phyloP scores from a whole-genome alignment of 2,113 vertebrate genomes.

The Rhineura floridana region DNA sequence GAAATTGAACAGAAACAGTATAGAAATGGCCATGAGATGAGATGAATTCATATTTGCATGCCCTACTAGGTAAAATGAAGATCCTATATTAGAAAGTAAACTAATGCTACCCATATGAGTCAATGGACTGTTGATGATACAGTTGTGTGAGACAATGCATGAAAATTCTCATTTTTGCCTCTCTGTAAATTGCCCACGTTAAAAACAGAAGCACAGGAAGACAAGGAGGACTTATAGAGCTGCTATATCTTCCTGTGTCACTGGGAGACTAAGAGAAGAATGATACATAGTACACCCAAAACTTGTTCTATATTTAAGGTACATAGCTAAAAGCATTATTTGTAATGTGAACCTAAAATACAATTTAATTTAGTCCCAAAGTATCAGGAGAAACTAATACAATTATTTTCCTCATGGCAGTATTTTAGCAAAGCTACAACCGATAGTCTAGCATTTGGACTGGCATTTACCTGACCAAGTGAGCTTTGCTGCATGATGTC shows the following conservation, averaged over 20 bases:
- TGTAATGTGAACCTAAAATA: not conserved
- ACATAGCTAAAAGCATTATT: not conserved
- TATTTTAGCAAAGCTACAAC: not conserved
- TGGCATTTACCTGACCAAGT: not conserved
- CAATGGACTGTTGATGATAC: conserved; percentile 13
- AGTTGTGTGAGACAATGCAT: not conserved
- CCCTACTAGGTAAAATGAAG: conserved; percentile 2
- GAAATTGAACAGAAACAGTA: conserved; percentile 41
- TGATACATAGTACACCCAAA: not conserved
- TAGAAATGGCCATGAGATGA: conserved; percentile 32
- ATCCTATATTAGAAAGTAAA: conserved; percentile 35
- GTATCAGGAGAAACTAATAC: not conserved
- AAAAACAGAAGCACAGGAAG: not conserved
- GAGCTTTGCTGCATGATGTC: too few species aligned
- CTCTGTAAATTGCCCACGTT: not conserved
- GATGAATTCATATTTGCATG: conserved; percentile 42
- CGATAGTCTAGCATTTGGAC: not conserved
- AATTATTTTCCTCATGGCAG: not conserved
- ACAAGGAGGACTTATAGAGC: not conserved
- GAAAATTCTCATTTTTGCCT: not conserved
- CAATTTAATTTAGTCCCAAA: accelerated
- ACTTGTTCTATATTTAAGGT: not conserved
- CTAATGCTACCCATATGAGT: conserved; percentile 19
- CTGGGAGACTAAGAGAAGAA: not conserved
- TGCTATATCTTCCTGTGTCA: not conserved